Evolutionary conservation across 2,888 invertebrate species (phyloP).

Genomic region (Cryptophagus acutangulus): DNA sequence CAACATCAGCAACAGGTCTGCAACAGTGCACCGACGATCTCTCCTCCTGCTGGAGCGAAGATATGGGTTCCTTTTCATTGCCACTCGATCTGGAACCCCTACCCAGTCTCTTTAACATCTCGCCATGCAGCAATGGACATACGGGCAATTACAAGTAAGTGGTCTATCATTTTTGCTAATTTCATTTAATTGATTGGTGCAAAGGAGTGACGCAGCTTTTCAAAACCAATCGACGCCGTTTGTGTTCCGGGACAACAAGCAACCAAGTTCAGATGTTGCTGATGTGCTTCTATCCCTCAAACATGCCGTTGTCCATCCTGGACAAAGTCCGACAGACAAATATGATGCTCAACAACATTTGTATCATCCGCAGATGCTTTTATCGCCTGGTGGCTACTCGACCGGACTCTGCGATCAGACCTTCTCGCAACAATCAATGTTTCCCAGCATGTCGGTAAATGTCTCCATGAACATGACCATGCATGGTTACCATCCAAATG

Average conservation of each 20-base stretch:
- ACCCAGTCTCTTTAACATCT: slow-evolving; percentile 81
- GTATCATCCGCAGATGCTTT: slow-evolving; percentile 56
- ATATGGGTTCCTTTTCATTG: slow-evolving; percentile 80
- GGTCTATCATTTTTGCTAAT: slow-evolving; percentile 8
- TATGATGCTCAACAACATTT: slow-evolving; percentile 29
- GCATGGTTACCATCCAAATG: slow-evolving; percentile 65
- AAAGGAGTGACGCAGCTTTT: too few relatives aligned
- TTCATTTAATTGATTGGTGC: not conserved
- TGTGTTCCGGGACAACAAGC: slow-evolving; percentile 33
- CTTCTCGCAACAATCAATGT: slow-evolving; percentile 50
- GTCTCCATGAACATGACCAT: slow-evolving; percentile 98
- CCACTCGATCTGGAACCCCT: slow-evolving; percentile 84
- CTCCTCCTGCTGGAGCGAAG: slow-evolving; percentile 54
- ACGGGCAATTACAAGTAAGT: slow-evolving; percentile 61
- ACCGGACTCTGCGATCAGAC: slow-evolving; percentile 38
- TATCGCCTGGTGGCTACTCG: slow-evolving; percentile 52
- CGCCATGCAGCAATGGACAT: slow-evolving; percentile 66
- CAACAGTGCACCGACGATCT: slow-evolving; percentile 42
- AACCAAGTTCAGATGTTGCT: slow-evolving; percentile 61
- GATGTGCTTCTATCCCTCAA: slow-evolving; percentile 83
- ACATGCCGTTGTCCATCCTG: slow-evolving; percentile 81
- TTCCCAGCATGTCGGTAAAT: slow-evolving; percentile 94
- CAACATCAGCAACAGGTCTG: slow-evolving; percentile 35
- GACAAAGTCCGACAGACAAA: slow-evolving; percentile 44
- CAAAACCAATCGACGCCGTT: slow-evolving; percentile 32